phyloP scores from a whole-genome alignment of 1,140 invertebrate species.

The Matsumurasca onukii region DNA sequence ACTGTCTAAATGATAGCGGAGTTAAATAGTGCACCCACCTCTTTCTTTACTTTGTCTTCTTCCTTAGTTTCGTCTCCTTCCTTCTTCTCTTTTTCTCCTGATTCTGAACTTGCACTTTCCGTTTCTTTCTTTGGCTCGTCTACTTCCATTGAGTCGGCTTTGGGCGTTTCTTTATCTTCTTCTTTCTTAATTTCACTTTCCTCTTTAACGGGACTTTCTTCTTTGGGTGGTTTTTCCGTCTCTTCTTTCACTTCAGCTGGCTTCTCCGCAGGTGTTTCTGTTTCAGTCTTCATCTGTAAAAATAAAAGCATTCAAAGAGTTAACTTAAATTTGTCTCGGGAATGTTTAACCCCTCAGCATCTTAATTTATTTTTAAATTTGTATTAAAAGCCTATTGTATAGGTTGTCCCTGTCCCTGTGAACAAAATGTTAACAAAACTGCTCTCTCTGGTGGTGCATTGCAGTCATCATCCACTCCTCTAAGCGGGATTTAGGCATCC shows the following conservation, averaged over 20 bases:
- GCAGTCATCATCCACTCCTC: no score
- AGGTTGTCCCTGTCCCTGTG: no score
- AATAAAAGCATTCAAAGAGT: neutral
- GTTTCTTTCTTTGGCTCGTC: conserved; percentile 53
- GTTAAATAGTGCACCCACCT: no score
- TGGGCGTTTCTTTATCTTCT: conserved; percentile 37
- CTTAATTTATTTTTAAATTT: no score
- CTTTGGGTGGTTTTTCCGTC: conserved; percentile 41
- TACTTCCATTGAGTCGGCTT: conserved; percentile 42
- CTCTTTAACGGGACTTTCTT: conserved; percentile 45
- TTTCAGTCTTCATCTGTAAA: conserved; percentile 16
- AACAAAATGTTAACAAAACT: no score
- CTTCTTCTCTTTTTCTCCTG: conserved; percentile 48
- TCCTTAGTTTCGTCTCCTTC: conserved; percentile 51
- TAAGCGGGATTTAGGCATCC: no score
- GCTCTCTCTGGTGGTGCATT: no score
- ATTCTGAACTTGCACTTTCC: conserved; percentile 40
- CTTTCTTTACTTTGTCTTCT: conserved; percentile 48
- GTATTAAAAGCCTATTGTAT: no score
- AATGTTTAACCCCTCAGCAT: no score
- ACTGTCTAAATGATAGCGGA: no score
- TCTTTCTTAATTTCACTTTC: conserved; percentile 38
- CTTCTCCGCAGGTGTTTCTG: conserved; percentile 17
- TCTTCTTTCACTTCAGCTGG: conserved; percentile 40
- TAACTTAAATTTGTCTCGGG: no score